phyloP scores from a whole-genome alignment of 2,888 invertebrate genomes.

The Meghimatium bilineatum region DNA sequence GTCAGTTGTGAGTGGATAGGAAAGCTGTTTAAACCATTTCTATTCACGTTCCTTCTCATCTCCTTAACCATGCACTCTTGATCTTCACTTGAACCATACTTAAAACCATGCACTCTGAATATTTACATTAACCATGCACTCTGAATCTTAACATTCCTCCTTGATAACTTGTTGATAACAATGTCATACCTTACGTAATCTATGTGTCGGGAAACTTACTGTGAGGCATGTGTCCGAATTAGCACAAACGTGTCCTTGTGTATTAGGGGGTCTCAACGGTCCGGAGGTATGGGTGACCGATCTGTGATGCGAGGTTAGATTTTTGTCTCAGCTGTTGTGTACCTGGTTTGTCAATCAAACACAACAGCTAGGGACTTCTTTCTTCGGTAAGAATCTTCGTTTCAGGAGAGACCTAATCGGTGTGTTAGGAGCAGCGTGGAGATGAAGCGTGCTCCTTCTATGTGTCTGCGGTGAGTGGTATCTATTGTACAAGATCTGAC shows the following conservation, averaged over 20 bases:
- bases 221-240: not conserved
- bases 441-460: not conserved
- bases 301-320: not conserved
- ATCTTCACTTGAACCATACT: too few relatives aligned
- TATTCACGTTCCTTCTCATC: too few relatives aligned
- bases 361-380: not conserved
- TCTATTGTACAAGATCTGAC: not conserved
- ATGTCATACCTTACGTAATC: too few relatives aligned
- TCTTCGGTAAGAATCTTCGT: not conserved
- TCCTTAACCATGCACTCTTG: too few relatives aligned
- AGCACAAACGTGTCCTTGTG: constrained; percentile 1
- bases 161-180: too few relatives aligned
- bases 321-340: not conserved
- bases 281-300: not conserved
- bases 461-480: not conserved
- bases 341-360: not conserved
- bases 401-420: not conserved
- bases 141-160: too few relatives aligned
- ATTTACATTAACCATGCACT: too few relatives aligned
- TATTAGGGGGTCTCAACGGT: not conserved
- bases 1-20: too few relatives aligned
- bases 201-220: too few relatives aligned
- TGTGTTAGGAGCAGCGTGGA: not conserved
- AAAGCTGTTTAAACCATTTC: too few relatives aligned
- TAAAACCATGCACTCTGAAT: too few relatives aligned